These are phyloP conservation scores for Andrena cerasifolii DNA, from an alignment of 1,140 invertebrate species.

Conservation along the genomic window DNA sequence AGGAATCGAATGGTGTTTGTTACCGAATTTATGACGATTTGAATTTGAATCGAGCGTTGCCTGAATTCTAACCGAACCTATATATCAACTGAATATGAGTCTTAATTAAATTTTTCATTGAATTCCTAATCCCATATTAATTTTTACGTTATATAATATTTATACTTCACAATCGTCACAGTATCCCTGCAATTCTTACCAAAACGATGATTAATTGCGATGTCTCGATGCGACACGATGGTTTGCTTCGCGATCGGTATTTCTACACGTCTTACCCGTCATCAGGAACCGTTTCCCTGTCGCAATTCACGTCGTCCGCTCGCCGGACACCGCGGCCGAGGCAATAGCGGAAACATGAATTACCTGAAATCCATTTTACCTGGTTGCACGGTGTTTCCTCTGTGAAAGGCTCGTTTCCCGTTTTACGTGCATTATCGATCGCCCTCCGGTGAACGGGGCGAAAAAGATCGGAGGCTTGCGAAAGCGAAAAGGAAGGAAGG, in stretches of 20 bases:
- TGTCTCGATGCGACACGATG: slow-evolving; percentile 20
- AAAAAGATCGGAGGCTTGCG: slow-evolving; percentile 34
- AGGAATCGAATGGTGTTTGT: no score
- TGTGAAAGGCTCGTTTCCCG: slow-evolving; percentile 57
- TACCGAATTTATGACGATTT: no score
- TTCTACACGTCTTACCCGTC: slow-evolving; percentile 23
- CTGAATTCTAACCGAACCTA: no score
- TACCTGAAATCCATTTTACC: slow-evolving; percentile 57
- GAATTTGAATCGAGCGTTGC: no score
- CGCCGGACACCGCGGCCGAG: slow-evolving; percentile 21
- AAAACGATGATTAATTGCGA: slow-evolving; percentile 45
- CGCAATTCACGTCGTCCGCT: slow-evolving; percentile 50
- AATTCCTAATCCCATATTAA: slow-evolving; percentile 1
- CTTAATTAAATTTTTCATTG: no score
- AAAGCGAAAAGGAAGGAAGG: slow-evolving; percentile 1
- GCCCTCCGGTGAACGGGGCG: slow-evolving; percentile 37
- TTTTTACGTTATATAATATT: no score
- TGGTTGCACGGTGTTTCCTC: slow-evolving; percentile 38
- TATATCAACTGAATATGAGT: no score
- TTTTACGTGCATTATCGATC: slow-evolving; percentile 51
- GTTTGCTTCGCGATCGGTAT: slow-evolving; percentile 3
- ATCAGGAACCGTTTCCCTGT: slow-evolving; percentile 35
- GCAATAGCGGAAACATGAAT: slow-evolving; percentile 53
- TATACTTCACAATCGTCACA: no score
- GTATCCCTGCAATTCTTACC: slow-evolving; percentile 19